A percentile compares a stretch with the other conserved stretches of the same genome.
Conservation (phyloP, 2,888 invertebrate species). For the Aspidiotus rigidus region DNA sequence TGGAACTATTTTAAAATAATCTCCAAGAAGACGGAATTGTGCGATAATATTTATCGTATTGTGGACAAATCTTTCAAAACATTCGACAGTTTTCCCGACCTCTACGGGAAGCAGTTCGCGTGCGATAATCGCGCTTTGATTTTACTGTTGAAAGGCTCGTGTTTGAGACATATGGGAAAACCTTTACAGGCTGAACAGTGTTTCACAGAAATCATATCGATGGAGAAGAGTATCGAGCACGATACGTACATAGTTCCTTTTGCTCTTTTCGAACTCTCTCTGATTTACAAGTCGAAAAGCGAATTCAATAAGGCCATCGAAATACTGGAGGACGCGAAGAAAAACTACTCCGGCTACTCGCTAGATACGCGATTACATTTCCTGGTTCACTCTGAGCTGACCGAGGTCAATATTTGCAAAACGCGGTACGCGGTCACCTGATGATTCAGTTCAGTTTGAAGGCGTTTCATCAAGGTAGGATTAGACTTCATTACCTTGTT, state of each 20-base stretch:
- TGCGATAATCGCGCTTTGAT: conserved; percentile 67
- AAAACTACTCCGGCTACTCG: conserved; percentile 76
- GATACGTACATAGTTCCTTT: conserved; percentile 80
- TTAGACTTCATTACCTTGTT: too few species aligned
- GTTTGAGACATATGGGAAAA: conserved; percentile 67
- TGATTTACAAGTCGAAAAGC: conserved; percentile 63
- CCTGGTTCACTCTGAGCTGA: conserved; percentile 64
- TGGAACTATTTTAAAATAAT: conserved; percentile 87
- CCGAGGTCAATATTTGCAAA: conserved; percentile 36
- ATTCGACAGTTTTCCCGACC: conserved; percentile 40
- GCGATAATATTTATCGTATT: conserved; percentile 54
- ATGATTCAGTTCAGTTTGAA: background rate
- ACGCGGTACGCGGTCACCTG: conserved; percentile 19
- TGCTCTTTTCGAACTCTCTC: conserved; percentile 73
- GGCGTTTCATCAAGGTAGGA: too few species aligned
- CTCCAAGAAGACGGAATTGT: conserved; percentile 56
- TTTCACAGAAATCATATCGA: conserved; percentile 53
- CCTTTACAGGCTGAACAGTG: conserved; percentile 68
- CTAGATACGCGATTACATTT: conserved; percentile 84
- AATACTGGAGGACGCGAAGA: conserved; percentile 73
- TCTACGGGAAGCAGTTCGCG: conserved; percentile 46
- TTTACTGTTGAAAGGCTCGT: conserved; percentile 70
- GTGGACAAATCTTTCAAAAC: conserved; percentile 48
- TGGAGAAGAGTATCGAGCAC: conserved; percentile 65
- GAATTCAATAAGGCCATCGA: conserved; percentile 57